Evolutionary conservation across 2,113 vertebrate species (phyloP).

Genomic region (Sebastes fasciatus): DNA sequence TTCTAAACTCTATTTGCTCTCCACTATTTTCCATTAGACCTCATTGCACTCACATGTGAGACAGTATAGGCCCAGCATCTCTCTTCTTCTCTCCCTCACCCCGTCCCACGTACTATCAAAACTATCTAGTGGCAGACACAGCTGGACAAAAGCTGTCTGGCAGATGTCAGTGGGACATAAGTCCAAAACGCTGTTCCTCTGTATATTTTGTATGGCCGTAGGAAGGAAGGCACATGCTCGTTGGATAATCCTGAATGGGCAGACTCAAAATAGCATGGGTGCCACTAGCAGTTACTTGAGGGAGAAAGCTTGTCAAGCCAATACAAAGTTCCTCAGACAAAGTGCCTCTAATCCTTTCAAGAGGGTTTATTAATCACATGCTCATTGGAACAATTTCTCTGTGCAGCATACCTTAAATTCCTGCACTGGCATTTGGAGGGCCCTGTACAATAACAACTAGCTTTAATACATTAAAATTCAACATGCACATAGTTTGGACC

Average conservation of each 20-base stretch:
- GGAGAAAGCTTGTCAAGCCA: slow-evolving; percentile 52
- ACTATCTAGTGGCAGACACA: slow-evolving; percentile 61
- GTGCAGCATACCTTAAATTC: slow-evolving; percentile 74
- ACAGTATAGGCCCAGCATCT: background rate
- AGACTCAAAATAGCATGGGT: slow-evolving; percentile 61
- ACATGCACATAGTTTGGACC: slow-evolving; percentile 21
- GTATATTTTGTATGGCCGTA: slow-evolving; percentile 80
- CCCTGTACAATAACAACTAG: slow-evolving; percentile 56
- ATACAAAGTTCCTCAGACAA: slow-evolving; percentile 60
- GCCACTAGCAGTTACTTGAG: slow-evolving; percentile 57
- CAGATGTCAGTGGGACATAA: slow-evolving; percentile 80
- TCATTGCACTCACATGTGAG: slow-evolving; percentile 24
- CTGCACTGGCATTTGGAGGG: slow-evolving; percentile 46
- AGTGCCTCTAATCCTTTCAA: slow-evolving; percentile 73
- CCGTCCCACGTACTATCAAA: slow-evolving; percentile 37
- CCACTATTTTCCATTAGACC: slow-evolving; percentile 29
- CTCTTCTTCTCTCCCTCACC: slow-evolving; percentile 29
- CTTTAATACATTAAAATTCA: slow-evolving; percentile 56
- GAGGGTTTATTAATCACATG: slow-evolving; percentile 77
- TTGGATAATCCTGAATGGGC: slow-evolving; percentile 60
- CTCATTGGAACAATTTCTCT: slow-evolving; percentile 70
- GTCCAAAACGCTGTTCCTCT: slow-evolving; percentile 76
- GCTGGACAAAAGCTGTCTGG: slow-evolving; percentile 82
- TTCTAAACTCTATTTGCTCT: background rate
- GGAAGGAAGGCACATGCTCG: slow-evolving; percentile 57